phyloP scores from a whole-genome alignment of 2,888 invertebrate genomes.

The Habroteleia sp. region DNA sequence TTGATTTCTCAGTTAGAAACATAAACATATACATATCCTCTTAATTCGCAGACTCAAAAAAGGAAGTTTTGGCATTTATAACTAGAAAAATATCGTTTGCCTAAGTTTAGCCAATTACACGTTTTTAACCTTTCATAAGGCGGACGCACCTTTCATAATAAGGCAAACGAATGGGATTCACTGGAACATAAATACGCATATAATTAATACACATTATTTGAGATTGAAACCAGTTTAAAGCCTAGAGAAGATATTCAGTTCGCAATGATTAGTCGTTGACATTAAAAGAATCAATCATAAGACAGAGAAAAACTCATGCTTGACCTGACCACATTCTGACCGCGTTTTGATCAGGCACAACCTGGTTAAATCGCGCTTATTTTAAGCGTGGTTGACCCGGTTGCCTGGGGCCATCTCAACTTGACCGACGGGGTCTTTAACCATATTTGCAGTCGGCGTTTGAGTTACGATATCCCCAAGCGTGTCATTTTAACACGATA shows the following conservation, averaged over 20 bases:
- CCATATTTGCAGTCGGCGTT: constrained; percentile 37
- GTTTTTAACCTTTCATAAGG: constrained; percentile 17
- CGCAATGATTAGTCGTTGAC: too few relatives aligned
- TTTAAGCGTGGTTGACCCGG: constrained; percentile 49
- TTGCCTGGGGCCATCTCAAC: constrained; percentile 39
- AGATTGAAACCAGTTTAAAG: background rate
- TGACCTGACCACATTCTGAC: constrained; percentile 17
- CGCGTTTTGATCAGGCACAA: constrained; percentile 23
- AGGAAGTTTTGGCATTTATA: too few relatives aligned
- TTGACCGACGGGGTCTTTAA: constrained; percentile 45
- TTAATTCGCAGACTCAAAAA: too few relatives aligned
- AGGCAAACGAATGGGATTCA: constrained; percentile 15
- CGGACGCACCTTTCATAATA: constrained; percentile 12
- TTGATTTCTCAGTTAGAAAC: too few relatives aligned
- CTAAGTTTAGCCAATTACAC: background rate
- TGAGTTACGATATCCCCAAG: constrained; percentile 23
- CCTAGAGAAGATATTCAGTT: background rate
- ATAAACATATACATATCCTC: too few relatives aligned
- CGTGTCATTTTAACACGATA: constrained; percentile 12
- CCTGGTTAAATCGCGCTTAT: constrained; percentile 26
- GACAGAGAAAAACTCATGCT: too few relatives aligned
- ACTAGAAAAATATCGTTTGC: too few relatives aligned
- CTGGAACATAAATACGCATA: constrained; percentile 17
- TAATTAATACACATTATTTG: constrained; percentile 25
- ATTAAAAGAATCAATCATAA: too few relatives aligned